Evolutionary conservation across 2,888 invertebrate genomes (phyloP).

Genomic region (Lypha dubia): DNA sequence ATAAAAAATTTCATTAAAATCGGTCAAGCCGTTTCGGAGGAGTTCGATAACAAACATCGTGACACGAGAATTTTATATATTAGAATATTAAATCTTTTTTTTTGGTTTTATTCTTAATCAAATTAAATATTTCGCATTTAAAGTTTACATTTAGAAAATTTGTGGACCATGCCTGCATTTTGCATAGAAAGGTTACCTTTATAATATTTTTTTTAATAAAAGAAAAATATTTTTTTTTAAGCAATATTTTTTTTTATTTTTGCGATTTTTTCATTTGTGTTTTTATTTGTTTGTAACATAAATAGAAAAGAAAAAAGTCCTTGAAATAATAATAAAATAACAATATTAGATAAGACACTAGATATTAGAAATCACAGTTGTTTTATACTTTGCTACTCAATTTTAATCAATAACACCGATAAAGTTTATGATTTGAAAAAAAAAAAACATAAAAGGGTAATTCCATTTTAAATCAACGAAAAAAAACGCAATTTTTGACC

Average conservation of each 20-base stretch:
- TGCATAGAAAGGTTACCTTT: too few relatives aligned
- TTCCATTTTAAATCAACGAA: too few relatives aligned
- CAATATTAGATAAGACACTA: conserved; percentile 21
- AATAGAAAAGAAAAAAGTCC: background rate
- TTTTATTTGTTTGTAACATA: conserved; percentile 13
- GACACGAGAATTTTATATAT: too few relatives aligned
- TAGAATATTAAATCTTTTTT: too few relatives aligned
- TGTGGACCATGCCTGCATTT: background rate
- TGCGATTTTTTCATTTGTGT: conserved; percentile 9
- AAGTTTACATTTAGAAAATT: too few relatives aligned
- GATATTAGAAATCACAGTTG: conserved; percentile 29
- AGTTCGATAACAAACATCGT: too few relatives aligned
- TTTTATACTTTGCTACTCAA: background rate
- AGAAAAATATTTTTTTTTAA: conserved; percentile 5
- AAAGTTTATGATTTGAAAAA: background rate
- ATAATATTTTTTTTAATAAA: background rate
- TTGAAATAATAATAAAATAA: background rate
- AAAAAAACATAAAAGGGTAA: background rate
- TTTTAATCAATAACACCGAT: conserved; percentile 19
- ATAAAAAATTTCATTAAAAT: too few relatives aligned
- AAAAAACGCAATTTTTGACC: too few relatives aligned
- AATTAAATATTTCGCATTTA: too few relatives aligned
- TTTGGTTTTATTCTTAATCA: too few relatives aligned
- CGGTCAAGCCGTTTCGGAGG: too few relatives aligned
- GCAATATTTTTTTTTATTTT: background rate